phyloP scores from a whole-genome alignment of 1,140 invertebrate species.

The Chironomus tepperi region DNA sequence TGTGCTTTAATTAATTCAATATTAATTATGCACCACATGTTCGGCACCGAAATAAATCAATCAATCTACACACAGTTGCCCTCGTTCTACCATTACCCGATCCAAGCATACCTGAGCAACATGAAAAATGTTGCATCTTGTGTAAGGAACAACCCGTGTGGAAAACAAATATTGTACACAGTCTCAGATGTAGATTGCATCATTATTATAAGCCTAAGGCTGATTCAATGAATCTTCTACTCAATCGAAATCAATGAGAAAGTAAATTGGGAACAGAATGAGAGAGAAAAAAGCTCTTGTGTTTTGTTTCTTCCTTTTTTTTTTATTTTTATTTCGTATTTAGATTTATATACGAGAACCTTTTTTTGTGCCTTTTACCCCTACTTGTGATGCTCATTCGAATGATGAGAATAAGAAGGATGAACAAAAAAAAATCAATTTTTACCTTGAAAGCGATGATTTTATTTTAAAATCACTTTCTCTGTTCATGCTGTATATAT shows the following conservation, averaged over 20 bases:
- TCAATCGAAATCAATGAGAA: neutral
- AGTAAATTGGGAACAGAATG: too few species aligned
- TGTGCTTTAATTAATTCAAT: neutral
- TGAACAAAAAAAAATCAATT: too few species aligned
- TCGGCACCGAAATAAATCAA: neutral
- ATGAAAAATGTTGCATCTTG: conserved; percentile 76
- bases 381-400: too few species aligned
- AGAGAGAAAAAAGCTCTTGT: too few species aligned
- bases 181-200: conserved; percentile 21
- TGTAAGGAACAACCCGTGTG: conserved; percentile 45
- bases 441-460: too few species aligned
- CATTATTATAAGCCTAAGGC: conserved; percentile 17
- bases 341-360: too few species aligned
- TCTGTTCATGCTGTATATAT: too few species aligned
- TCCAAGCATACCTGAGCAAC: conserved; percentile 74
- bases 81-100: conserved; percentile 73
- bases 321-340: too few species aligned
- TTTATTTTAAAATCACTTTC: too few species aligned
- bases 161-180: neutral
- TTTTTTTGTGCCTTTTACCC: too few species aligned
- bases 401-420: too few species aligned
- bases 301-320: too few species aligned
- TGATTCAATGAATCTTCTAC: neutral
- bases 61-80: conserved; percentile 43
- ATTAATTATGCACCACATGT: neutral